Conservation (phyloP, 2,888 invertebrate genomes). For the Bembecia ichneumoniformis region DNA sequence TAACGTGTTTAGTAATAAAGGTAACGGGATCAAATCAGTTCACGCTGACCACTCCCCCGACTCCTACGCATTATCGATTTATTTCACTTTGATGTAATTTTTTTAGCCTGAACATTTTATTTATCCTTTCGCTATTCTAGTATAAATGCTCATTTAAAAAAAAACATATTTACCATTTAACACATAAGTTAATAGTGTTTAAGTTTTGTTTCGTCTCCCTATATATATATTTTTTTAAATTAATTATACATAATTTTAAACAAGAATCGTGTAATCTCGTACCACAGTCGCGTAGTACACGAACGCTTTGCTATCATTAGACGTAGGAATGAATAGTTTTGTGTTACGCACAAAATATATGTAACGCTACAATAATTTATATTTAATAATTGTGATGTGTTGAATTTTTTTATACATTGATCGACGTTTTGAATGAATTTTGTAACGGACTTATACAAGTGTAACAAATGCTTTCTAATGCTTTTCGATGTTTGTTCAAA, state of each 20-base stretch:
- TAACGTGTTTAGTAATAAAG: conserved; percentile 23
- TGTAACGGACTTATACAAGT: conserved; percentile 10
- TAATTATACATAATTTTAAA: conserved; percentile 3
- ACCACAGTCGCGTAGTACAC: conserved; percentile 36
- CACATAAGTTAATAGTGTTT: conserved; percentile 48
- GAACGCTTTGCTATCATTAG: conserved; percentile 41
- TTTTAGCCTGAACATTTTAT: conserved; percentile 55
- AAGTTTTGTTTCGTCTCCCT: conserved; percentile 45
- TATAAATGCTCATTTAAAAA: conserved; percentile 60
- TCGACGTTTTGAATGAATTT: conserved; percentile 20
- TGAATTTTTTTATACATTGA: conserved; percentile 15
- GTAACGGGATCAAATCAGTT: conserved; percentile 44
- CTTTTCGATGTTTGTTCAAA: conserved; percentile 46
- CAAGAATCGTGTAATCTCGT: conserved; percentile 38
- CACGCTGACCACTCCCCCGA: conserved; percentile 28
- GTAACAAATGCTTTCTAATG: conserved; percentile 25
- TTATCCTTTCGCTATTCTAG: conserved; percentile 55
- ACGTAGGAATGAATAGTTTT: conserved; percentile 28
- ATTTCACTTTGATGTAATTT: conserved; percentile 40
- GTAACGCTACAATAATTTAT: conserved; percentile 17
- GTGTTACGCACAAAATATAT: conserved; percentile 50
- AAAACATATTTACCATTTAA: conserved; percentile 63
- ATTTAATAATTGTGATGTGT: conserved; percentile 6
- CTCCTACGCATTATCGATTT: conserved; percentile 22
- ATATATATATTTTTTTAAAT: conserved; percentile 23